Base-by-base conservation (phyloP, 2,888 invertebrate genomes). In the Charanyca ferruginea region DNA sequence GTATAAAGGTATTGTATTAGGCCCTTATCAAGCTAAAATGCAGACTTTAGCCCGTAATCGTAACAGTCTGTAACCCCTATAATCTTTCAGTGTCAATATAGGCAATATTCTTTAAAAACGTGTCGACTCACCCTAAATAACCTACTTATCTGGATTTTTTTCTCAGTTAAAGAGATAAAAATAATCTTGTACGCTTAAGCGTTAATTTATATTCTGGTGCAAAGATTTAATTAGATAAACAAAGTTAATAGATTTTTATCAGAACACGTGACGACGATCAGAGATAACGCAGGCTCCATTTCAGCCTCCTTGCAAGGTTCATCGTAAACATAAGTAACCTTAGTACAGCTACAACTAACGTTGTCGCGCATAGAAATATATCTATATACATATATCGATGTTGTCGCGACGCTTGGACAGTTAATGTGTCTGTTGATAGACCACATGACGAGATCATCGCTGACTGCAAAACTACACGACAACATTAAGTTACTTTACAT, bases 281-380 rank as follows among this genome's bases (percentile, higher is more conserved):
- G 9, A 77, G 83, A 83, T 83, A 79, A 75, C 71, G 66, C 79
- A 80, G 70, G 45, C 59, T 69, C 63, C 23, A 49, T 74, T 64
- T 11, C 49, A 52, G 41, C 45, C 28, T 74, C 53, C 57, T 62
- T 47, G 53, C 71, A 22, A 44, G 49, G 18, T 57, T 20, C 25
- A 51, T 51, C 35, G 18, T 8, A 47, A 65, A 55, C 18, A 47
- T 51, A 65, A 28, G 4, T 8, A 20, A 44, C 16, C 13, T 18
- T 2, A 25, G 20, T 61, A 58, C 9, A 66, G 18, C n/a, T 44
- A 32, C 18, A 23, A 25, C 9, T 53, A 25, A 71, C 35, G 41
- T 63, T 42, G 6, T 22, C 20, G 16, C 16, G 23, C n/a, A n/a
- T n/a, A n/a, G n/a, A n/a, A n/a, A n/a, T n/a, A n/a, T n/a, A n/a